Evolutionary conservation across 2,888 invertebrate species (phyloP), one percentile per base, ranked within the genome.

Genomic region (Unio pictorum): DNA sequence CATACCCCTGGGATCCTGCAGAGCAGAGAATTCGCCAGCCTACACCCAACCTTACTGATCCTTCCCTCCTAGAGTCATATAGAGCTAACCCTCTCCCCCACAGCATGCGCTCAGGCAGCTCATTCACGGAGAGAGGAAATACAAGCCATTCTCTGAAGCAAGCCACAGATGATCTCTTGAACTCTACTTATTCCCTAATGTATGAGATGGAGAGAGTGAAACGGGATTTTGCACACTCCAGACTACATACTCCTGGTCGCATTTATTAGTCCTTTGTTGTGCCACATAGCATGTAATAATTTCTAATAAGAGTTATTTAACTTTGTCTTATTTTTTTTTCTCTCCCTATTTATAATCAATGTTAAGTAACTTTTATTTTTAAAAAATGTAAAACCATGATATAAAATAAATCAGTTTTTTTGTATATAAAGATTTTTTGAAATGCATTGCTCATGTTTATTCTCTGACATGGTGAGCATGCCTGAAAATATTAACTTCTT

Each of bases 191-290:
- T 67, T 82, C 84, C 17, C 76, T 83, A 56, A 85, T 84, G 85
- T 86, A 82, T 66, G 85, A 86, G 64, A 82, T 86, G 80, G 80
- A 87, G 66, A 72, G 82, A 66, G 70, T 85, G 57, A 82, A 81
- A 70, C 74, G 82, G 60, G 80, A 84, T 45, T 45, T 45, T 45
- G 45, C 45, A 45, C 8, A 45, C 45, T 45, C 45, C 15, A 15
- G 15, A 59, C 59, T 23, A 23, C 59, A 59, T 59, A 23, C 18
- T 59, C 23, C 59, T 23, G 23, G 23, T 26, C 59, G 26, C 59
- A 23, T 59, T 23, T 59, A 26, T 26, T 23, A 26, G 59, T 11
- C 59, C 59, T 59, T 11, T 59, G 59, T 59, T 59, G 26, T 15
- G 23, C 4, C 26, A 45, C 45, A 15, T 45, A 45, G 11, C 11